Evolutionary conservation across 2,797 vertebrate species (phyloP).

Genomic region (Epinephelus awoara): DNA sequence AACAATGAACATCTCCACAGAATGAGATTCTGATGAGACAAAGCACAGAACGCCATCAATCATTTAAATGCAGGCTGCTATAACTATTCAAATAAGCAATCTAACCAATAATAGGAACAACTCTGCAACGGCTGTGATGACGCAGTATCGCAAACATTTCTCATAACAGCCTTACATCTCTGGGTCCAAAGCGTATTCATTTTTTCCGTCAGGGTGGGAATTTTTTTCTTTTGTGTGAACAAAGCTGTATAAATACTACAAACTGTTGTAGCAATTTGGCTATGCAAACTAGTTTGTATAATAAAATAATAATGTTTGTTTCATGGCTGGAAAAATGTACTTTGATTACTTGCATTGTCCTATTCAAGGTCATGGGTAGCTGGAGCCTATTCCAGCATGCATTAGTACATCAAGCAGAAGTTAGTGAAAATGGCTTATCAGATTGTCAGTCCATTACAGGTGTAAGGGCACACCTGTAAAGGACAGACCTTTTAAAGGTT

Average conservation of each 20-base stretch:
- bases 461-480: not conserved
- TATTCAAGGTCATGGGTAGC: not conserved
- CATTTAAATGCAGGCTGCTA: slow-evolving; percentile 43
- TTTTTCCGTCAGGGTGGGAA: not conserved
- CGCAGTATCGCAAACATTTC: not conserved
- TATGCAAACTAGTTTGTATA: not conserved
- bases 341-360: not conserved
- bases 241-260: not conserved
- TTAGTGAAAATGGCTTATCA: not conserved
- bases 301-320: slow-evolving; percentile 1
- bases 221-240: not conserved
- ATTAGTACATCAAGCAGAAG: not conserved
- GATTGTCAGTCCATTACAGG: not conserved
- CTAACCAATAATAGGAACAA: not conserved
- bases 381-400: not conserved
- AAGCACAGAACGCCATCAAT: slow-evolving; percentile 39
- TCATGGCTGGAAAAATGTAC: not conserved
- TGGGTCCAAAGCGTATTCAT: not conserved
- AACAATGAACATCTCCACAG: slow-evolving; percentile 28
- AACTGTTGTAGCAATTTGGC: not conserved
- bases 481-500: slow-evolving; percentile 1
- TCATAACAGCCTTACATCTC: not conserved
- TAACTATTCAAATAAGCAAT: slow-evolving; percentile 13
- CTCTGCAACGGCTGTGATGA: not conserved
- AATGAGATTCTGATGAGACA: slow-evolving; percentile 30